Evolutionary conservation across 2,888 invertebrate genomes (phyloP).

Genomic region (Drosophila neotestacea): DNA sequence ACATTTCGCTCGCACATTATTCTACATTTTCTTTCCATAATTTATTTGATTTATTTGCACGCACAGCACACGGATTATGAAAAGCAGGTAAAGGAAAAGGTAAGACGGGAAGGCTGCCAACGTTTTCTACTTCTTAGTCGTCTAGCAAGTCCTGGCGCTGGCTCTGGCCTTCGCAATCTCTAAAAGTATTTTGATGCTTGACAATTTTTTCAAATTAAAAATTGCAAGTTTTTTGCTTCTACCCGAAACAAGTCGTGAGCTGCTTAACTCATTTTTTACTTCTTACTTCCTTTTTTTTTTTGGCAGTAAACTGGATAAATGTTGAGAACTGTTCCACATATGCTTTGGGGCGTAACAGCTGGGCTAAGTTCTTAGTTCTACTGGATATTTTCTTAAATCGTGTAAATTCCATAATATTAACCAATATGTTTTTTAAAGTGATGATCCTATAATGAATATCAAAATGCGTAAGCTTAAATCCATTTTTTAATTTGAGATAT

Average conservation of each 20-base stretch:
- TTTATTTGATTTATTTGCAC: constrained; percentile 80
- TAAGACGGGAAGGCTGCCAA: constrained; percentile 9
- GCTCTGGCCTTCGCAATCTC: constrained; percentile 30
- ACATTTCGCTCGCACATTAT: constrained; percentile 68
- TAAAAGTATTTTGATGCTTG: constrained; percentile 81
- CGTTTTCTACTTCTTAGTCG: constrained; percentile 32
- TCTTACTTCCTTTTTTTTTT: constrained; percentile 11
- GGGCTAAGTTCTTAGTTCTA: background rate
- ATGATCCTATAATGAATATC: too few relatives aligned
- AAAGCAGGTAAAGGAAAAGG: constrained; percentile 17
- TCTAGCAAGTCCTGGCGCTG: constrained; percentile 3
- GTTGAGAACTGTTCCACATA: constrained; percentile 30
- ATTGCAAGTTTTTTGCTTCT: constrained; percentile 22
- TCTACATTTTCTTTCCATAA: constrained; percentile 59
- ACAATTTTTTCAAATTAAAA: constrained; percentile 79
- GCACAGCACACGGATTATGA: constrained; percentile 67
- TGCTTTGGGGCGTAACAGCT: constrained; percentile 26
- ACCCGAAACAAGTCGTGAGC: constrained; percentile 25
- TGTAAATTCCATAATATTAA: too few relatives aligned
- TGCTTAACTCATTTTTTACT: constrained; percentile 50
- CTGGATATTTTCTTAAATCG: background rate
- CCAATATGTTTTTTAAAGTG: too few relatives aligned
- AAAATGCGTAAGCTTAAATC: too few relatives aligned
- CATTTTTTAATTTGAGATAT: too few relatives aligned
- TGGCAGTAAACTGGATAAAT: constrained; percentile 2